These are phyloP conservation scores for Piaya cayana DNA, from an alignment of 2,113 vertebrate species.

Conservation along the genomic window DNA sequence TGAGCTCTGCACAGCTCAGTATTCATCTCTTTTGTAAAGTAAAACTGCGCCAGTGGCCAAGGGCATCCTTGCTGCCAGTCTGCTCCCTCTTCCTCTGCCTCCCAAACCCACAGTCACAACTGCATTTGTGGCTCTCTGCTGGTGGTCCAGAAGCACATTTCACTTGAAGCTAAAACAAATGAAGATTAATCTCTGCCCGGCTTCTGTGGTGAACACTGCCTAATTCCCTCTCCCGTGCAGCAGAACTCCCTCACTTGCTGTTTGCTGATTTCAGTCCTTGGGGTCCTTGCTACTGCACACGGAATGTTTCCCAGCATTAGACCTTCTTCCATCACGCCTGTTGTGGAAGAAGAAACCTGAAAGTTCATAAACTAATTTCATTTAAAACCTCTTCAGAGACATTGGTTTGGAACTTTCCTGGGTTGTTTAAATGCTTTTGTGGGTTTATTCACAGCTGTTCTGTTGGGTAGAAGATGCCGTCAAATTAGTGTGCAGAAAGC, in stretches of 20 bases:
- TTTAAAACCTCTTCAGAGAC: background rate
- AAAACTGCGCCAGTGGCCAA: background rate
- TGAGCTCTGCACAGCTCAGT: background rate
- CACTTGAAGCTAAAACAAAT: background rate
- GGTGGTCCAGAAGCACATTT: background rate
- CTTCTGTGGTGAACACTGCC: background rate
- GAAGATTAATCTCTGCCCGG: background rate
- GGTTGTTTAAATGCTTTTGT: background rate
- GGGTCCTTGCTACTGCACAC: background rate
- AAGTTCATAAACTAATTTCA: background rate
- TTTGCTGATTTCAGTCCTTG: background rate
- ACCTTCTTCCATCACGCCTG: background rate
- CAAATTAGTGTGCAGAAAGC: background rate
- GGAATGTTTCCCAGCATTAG: background rate
- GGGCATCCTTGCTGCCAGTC: background rate
- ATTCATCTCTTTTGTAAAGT: slow-evolving; percentile 17
- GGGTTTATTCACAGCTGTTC: background rate
- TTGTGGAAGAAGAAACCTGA: background rate
- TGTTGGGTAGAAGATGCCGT: background rate
- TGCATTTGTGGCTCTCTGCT: background rate
- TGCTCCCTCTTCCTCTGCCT: background rate
- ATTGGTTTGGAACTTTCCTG: background rate
- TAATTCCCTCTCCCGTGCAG: background rate
- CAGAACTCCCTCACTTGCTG: background rate
- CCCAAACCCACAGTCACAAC: background rate